These are phyloP conservation scores for Colostygia pectinataria DNA, from an alignment of 2,888 invertebrate genomes.

Conservation along the genomic window DNA sequence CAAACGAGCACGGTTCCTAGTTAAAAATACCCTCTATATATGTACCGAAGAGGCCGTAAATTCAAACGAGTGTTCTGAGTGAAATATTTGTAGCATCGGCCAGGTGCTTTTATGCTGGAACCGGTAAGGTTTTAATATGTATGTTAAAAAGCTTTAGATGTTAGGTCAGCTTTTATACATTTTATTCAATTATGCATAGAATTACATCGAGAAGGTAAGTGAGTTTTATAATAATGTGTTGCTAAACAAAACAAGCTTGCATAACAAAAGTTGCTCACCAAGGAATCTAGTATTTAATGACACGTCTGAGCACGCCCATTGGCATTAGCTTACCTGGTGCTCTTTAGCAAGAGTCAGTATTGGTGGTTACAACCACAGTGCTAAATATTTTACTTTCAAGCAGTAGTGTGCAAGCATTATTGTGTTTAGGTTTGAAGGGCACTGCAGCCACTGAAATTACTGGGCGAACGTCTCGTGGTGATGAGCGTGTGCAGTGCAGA, in stretches of 20 bases:
- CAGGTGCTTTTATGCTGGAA: constrained; percentile 40
- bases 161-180: constrained; percentile 8
- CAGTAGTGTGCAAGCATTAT: too few relatives aligned
- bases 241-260: not conserved
- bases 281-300: too few relatives aligned
- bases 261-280: not conserved
- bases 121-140: constrained; percentile 35
- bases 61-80: constrained; percentile 45
- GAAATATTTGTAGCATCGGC: constrained; percentile 42
- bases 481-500: too few relatives aligned
- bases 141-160: constrained; percentile 25
- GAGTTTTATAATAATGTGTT: not conserved
- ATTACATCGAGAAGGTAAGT: not conserved
- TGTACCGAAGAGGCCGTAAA: constrained; percentile 37
- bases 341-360: too few relatives aligned
- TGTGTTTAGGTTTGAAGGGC: too few relatives aligned
- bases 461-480: too few relatives aligned
- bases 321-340: too few relatives aligned
- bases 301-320: too few relatives aligned
- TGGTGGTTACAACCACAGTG: too few relatives aligned
- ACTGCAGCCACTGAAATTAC: too few relatives aligned
- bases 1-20: constrained; percentile 51
- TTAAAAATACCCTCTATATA: constrained; percentile 48
- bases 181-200: constrained; percentile 11
- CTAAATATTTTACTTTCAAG: too few relatives aligned